phyloP scores from a whole-genome alignment of 2,113 vertebrate species.

The Pseudonaja textilis region DNA sequence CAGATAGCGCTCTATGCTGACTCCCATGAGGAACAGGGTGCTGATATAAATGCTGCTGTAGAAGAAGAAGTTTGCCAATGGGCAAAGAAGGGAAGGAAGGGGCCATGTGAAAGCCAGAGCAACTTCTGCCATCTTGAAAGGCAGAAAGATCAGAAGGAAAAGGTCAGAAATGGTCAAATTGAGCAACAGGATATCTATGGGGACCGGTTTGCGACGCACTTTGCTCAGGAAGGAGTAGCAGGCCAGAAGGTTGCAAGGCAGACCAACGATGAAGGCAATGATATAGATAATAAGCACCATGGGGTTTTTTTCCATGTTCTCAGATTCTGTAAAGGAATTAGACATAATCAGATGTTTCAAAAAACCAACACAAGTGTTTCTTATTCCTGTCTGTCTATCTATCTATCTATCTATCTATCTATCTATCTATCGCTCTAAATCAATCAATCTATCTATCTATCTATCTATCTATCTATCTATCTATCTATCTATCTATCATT shows the following conservation, averaged over 20 bases:
- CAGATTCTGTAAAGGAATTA: background rate
- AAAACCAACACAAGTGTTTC: background rate
- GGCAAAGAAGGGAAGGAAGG: slow-evolving; percentile 73
- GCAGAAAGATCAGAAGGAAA: slow-evolving; percentile 82
- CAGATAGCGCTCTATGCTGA: slow-evolving; percentile 86
- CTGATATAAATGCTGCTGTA: slow-evolving; percentile 90
- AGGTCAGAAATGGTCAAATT: slow-evolving; percentile 86
- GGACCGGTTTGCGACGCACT: slow-evolving; percentile 70
- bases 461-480: no score
- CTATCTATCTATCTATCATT: no score
- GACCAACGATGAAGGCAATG: slow-evolving; percentile 78
- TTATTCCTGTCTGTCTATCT: background rate
- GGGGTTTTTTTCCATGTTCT: background rate
- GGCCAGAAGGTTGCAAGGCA: slow-evolving; percentile 82
- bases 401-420: no score
- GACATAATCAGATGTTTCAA: background rate
- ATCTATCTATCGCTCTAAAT: no score
- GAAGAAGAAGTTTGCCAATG: slow-evolving; percentile 78
- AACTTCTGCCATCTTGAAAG: slow-evolving; percentile 83
- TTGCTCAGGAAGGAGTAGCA: slow-evolving; percentile 78
- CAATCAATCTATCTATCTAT: no score
- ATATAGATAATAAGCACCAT: slow-evolving; percentile 77
- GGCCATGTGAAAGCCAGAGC: slow-evolving; percentile 67
- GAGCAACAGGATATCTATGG: slow-evolving; percentile 85
- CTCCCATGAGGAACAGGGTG: slow-evolving; percentile 80